phyloP scores from a whole-genome alignment of 2,888 invertebrate genomes.

The Callyntrura sp. region DNA sequence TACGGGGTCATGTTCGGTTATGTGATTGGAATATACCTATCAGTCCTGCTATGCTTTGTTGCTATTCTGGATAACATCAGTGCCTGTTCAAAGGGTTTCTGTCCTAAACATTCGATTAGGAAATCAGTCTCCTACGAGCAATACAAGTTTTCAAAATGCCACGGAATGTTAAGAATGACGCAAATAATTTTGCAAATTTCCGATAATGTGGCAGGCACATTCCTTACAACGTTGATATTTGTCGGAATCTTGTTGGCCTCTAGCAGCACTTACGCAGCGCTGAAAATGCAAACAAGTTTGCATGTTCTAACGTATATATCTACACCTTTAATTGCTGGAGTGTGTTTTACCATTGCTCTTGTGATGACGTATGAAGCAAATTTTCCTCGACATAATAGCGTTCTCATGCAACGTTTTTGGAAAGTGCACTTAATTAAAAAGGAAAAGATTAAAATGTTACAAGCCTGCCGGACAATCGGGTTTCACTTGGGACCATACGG shows the following conservation, averaged over 20 bases:
- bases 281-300: neutral
- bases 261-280: neutral
- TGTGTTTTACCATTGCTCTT: neutral
- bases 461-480: neutral
- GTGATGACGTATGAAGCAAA: neutral
- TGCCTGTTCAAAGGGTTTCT: too few species aligned
- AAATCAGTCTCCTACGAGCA: too few species aligned
- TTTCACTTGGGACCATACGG: neutral
- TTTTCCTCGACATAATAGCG: neutral
- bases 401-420: neutral
- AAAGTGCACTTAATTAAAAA: neutral
- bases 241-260: neutral
- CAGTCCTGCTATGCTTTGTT: too few species aligned
- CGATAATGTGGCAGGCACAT: neutral
- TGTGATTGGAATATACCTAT: too few species aligned
- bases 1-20: too few species aligned
- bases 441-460: neutral
- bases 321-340: neutral
- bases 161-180: too few species aligned
- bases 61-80: too few species aligned
- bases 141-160: too few species aligned
- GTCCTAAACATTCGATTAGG: too few species aligned
- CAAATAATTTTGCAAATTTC: too few species aligned
- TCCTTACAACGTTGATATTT: neutral
- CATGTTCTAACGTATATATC: neutral